Evolutionary conservation across 64 coral and sea anemone species (phyloP), one percentile per base, ranked within the genome.

Genomic region (Pocillopora verrucosa): DNA sequence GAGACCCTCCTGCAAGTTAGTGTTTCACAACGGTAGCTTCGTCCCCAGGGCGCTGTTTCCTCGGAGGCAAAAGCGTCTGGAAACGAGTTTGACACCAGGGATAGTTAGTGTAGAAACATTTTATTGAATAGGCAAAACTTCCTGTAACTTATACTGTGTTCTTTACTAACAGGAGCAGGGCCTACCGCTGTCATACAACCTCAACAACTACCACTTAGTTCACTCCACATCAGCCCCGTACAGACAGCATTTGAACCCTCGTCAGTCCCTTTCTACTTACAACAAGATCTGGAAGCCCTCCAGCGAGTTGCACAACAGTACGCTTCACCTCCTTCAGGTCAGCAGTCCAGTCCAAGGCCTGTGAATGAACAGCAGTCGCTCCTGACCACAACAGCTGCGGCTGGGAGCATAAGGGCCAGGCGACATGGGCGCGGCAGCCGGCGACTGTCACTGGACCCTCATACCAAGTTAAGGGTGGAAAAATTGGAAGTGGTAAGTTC

Each of bases 401-500:
- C 83, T 34, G 80, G 75, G 34, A 45, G 86, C 60, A 17, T 65
- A 10, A 82, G 88, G 75, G 80, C 77, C 77, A 86, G 76, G 24
- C 79, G 88, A 65, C 38, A 74, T 59, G 91, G 90, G 59, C 58
- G 91, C n/a, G 82, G 87, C 68, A 76, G 77, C 13, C 78, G 91
- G 78, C 81, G 93, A 65, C 87, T 99, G 56, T 99, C 97, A 12
- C 91, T 99, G 16, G 97, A 95, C 69, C 97, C 97, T 84, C 65
- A 93, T 75, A 95, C 97, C 13, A 99, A 77, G 78, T 51, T 99
- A 11, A 92, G 87, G 76, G 91, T 95, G 61, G 97, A 99, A 88
- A 99, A 95, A 68, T 89, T 99, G 63, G 97, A 99, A 95, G 97
- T 99, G 76, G 95, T 97, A 61, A 90, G 92, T 91, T 13, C 20